Percentiles rank a stretch among this genome's conserved stretches.
These are phyloP conservation scores for Sminthurinus aureus DNA, from an alignment of 2,888 invertebrate genomes.

Conservation along the genomic window DNA sequence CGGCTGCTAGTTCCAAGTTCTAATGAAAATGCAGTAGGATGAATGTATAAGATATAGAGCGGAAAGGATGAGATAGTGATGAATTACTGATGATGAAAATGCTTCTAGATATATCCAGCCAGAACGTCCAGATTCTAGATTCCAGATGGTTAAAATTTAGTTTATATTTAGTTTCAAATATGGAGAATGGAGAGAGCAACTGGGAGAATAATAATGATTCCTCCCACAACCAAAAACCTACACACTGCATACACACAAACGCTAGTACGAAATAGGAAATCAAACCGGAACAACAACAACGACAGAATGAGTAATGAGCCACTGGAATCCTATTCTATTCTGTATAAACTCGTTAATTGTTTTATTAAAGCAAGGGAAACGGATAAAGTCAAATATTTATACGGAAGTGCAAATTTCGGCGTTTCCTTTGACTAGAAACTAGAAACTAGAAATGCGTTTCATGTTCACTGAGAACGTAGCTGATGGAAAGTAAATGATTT, in stretches of 20 bases:
- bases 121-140: too few relatives aligned
- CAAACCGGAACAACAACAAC: neutral
- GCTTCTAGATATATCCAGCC: too few relatives aligned
- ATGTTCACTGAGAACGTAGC: too few relatives aligned
- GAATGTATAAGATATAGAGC: neutral
- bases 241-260: too few relatives aligned
- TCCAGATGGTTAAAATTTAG: too few relatives aligned
- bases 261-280: neutral
- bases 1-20: too few relatives aligned
- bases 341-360: neutral
- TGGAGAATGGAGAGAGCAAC: neutral
- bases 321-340: neutral
- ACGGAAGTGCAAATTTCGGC: too few relatives aligned
- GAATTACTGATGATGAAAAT: neutral
- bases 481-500: too few relatives aligned
- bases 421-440: too few relatives aligned
- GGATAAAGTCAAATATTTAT: too few relatives aligned
- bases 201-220: neutral
- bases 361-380: neutral
- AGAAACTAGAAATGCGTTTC: too few relatives aligned
- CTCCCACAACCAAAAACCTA: neutral
- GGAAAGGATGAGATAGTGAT: neutral
- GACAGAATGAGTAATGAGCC: constrained; percentile 6
- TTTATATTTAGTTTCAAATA: too few relatives aligned
- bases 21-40: neutral